Evolutionary conservation across 1,140 invertebrate genomes (phyloP), one percentile per base, ranked within the genome.

Genomic region (Ephestia elutella): DNA sequence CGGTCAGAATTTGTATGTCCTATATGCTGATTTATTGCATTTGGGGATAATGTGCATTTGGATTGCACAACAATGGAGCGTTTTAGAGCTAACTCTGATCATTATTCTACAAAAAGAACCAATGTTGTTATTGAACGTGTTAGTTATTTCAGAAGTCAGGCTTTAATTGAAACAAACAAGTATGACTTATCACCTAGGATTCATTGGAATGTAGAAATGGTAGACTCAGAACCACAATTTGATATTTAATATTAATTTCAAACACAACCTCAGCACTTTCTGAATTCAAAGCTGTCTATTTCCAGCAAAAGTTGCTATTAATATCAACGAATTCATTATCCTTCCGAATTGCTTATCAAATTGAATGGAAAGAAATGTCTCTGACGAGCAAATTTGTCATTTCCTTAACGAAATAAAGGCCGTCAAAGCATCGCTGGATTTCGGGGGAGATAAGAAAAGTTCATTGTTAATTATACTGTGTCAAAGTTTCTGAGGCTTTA

Each of bases 1-100:
- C 54, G 57, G 32, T 38, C 51, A 7, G 50, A 63, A 63, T 60
- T 63, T 63, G 55, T 56, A 32, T 28, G 13, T 19, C 28, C 51
- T 25, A 56, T 49, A 32, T 32, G 11, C 38, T 44, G 38, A 15
- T 44, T 44, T 44, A 44, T 17, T 44, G 38, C 38, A 32, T 44
- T 44, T 44, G 38, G 38, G 13, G 13, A 15, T 44, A 17, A 44
- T 15, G 15, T 44, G 13, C 15, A 44, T 44, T 44, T 44, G 5
- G 13, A 15, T 44, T 3, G 5, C n/a, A 44, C 15, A 15, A 44
- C 15, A 44, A 17, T 44, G 13, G 38, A 15, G 38, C 15, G n/a
- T 15, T 32, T 1, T 32, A 11, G 9, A 32, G 11, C 30, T 32
- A 32, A 8, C 25, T 28, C 8, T 32, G 30, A 8, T 25, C 21